Evolutionary conservation across 2,113 vertebrate genomes (phyloP).

Genomic region (Cyanistes caeruleus): DNA sequence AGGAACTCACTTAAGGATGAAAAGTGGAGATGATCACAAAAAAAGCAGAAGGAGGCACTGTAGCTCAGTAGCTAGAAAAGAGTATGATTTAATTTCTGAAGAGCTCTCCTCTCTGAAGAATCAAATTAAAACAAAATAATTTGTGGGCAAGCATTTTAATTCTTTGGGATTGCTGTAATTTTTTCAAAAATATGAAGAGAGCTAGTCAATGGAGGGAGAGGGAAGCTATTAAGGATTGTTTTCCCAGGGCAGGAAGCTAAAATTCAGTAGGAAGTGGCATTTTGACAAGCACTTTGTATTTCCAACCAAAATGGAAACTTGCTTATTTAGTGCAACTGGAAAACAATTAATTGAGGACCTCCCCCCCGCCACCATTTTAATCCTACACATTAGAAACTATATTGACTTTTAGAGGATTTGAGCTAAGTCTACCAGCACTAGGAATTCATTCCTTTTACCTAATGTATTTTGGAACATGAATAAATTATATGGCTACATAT

Average conservation of each 20-base stretch:
- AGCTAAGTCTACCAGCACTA: neutral
- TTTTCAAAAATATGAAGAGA: slow-evolving; percentile 8
- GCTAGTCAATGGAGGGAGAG: neutral
- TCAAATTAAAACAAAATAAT: neutral
- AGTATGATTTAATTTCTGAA: neutral
- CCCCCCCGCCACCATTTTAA: neutral
- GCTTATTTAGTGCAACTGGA: slow-evolving; percentile 13
- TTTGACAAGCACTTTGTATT: slow-evolving; percentile 62
- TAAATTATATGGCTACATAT: slow-evolving; percentile 31
- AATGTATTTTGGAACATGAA: slow-evolving; percentile 30
- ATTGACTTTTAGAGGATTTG: neutral
- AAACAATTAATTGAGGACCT: slow-evolving; percentile 23
- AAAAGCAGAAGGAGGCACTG: slow-evolving; percentile 1
- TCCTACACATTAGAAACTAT: neutral
- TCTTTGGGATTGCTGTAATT: neutral
- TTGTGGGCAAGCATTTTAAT: neutral
- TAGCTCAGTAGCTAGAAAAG: neutral
- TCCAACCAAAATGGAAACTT: neutral
- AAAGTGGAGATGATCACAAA: neutral
- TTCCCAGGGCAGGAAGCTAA: slow-evolving; percentile 35
- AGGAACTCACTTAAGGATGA: neutral
- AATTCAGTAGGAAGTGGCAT: slow-evolving; percentile 54
- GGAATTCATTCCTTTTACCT: neutral
- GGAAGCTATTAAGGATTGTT: slow-evolving; percentile 33
- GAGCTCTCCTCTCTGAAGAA: neutral